These are phyloP conservation scores for Phylloscopus collybita DNA, from an alignment of 2,797 vertebrate species.

Conservation along the genomic window DNA sequence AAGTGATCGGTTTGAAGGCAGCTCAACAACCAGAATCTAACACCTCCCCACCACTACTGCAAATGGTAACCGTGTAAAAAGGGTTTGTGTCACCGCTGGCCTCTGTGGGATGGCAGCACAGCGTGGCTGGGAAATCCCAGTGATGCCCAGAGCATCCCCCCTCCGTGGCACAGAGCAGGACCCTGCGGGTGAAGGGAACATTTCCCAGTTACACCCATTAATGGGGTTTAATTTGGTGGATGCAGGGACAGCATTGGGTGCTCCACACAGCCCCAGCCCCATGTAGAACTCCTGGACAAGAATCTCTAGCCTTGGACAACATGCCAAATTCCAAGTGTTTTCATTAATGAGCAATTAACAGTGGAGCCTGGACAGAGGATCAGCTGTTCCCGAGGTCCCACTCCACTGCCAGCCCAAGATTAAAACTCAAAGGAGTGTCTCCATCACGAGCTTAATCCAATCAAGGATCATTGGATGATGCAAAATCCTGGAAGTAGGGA, in stretches of 20 bases:
- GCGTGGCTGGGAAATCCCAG: not conserved
- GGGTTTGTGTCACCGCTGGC: not conserved
- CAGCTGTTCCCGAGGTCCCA: not conserved
- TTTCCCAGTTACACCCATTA: too few species aligned
- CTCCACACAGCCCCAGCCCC: not conserved
- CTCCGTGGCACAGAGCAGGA: rapidly evolving
- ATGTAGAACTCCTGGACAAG: rapidly evolving
- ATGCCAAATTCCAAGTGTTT: not conserved
- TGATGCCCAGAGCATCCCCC: not conserved
- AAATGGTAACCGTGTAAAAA: not conserved
- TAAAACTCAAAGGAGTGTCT: not conserved
- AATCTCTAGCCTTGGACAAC: not conserved
- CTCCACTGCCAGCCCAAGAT: not conserved
- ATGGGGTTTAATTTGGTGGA: not conserved
- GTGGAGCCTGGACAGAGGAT: not conserved
- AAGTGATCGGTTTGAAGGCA: rapidly evolving
- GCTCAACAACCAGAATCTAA: not conserved
- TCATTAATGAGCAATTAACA: not conserved
- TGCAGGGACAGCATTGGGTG: not conserved
- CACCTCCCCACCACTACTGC: rapidly evolving
- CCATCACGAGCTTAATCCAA: not conserved
- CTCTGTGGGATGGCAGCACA: rapidly evolving
- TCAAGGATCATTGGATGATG: not conserved
- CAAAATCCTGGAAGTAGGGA: not conserved
- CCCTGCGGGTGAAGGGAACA: not conserved